Evolutionary conservation across 2,113 vertebrate genomes (phyloP).

Genomic region (Gallinago jamesoni): DNA sequence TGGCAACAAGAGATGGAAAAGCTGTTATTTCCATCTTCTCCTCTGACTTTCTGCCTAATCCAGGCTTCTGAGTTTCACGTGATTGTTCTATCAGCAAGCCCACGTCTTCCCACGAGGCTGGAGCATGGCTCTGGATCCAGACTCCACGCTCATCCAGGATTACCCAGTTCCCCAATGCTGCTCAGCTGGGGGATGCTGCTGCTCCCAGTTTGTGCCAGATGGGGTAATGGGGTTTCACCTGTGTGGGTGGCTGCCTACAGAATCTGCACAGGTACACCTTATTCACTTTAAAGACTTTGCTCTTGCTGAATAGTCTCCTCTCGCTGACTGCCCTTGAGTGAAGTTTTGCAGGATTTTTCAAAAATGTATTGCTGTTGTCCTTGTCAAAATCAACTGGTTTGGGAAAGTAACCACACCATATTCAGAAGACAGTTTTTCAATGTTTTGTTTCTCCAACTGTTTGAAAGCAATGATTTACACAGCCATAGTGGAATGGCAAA

Average conservation of each 20-base stretch:
- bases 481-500: not conserved
- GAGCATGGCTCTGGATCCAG: not conserved
- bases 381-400: not conserved
- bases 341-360: not conserved
- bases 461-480: not conserved
- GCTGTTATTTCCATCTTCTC: not conserved
- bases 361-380: not conserved
- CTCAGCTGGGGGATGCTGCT: not conserved
- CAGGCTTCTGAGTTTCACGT: not conserved
- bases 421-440: not conserved
- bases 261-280: not conserved
- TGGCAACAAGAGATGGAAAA: not conserved
- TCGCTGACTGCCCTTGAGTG: not conserved
- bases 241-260: not conserved
- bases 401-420: not conserved
- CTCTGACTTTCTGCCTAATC: not conserved
- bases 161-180: not conserved
- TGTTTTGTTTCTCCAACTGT: not conserved
- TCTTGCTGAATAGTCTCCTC: not conserved
- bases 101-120: not conserved
- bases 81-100: not conserved
- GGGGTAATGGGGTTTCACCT: not conserved
- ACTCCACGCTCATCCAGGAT: not conserved
- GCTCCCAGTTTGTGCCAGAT: not conserved
- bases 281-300: not conserved